phyloP scores from a whole-genome alignment of 1,140 invertebrate species.

The Goniozus legneri region DNA sequence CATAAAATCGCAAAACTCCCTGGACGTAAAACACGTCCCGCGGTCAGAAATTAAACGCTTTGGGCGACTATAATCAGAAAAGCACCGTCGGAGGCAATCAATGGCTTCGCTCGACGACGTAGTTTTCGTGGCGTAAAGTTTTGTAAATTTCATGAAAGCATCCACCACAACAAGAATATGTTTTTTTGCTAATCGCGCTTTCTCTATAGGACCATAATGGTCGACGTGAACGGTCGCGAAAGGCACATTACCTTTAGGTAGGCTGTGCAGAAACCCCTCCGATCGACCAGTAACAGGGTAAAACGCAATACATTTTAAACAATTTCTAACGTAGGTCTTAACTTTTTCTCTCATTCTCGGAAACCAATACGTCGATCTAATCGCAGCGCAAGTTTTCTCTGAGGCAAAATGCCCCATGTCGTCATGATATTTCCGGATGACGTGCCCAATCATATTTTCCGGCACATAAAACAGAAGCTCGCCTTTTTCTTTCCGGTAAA shows the following conservation, averaged over 20 bases:
- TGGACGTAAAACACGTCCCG: neutral
- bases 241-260: slow-evolving; percentile 1
- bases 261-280: neutral
- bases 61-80: neutral
- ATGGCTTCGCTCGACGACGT: neutral
- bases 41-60: neutral
- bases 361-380: neutral
- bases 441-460: neutral
- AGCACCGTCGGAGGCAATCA: too few species aligned
- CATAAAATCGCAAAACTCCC: neutral
- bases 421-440: neutral
- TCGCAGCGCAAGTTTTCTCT: neutral
- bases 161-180: neutral
- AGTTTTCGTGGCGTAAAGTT: slow-evolving; percentile 1
- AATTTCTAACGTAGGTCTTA: neutral
- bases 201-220: slow-evolving; percentile 1
- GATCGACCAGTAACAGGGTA: neutral
- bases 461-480: neutral
- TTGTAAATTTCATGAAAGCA: neutral
- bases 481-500: neutral
- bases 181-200: neutral
- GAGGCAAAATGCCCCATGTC: neutral
- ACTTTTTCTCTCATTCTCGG: neutral
- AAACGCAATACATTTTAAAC: neutral
- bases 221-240: neutral